Evolutionary conservation across 1,140 invertebrate species (phyloP).

Genomic region (Nylanderia fulva): DNA sequence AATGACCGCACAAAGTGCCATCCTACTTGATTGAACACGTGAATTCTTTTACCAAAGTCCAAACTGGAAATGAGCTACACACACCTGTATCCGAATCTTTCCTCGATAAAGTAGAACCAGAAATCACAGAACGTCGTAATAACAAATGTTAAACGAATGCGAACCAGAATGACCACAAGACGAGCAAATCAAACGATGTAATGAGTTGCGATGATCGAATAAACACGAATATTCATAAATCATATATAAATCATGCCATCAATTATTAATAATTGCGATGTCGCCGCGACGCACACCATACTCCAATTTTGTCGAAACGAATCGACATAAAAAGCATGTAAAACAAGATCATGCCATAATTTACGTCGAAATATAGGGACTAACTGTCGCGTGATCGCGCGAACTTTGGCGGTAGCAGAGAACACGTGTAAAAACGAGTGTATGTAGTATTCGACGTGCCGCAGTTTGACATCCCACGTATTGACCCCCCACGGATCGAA

Average conservation of each 20-base stretch:
- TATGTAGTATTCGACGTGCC: conserved; percentile 14
- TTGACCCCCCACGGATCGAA: conserved; percentile 78
- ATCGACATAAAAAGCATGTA: not conserved
- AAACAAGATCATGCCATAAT: conserved; percentile 50
- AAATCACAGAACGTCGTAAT: not conserved
- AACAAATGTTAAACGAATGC: not conserved
- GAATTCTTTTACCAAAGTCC: not conserved
- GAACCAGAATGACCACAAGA: not conserved
- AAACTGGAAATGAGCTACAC: conserved; percentile 37
- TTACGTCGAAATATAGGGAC: conserved; percentile 29
- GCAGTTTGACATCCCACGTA: conserved; percentile 66
- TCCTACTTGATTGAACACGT: conserved; percentile 38
- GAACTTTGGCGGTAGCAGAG: conserved; percentile 56
- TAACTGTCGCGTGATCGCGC: conserved; percentile 53
- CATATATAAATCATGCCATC: not conserved
- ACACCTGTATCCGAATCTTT: not conserved
- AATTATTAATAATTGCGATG: conserved; percentile 1
- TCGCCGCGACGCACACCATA: not conserved
- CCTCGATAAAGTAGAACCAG: not conserved
- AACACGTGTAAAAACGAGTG: conserved; percentile 62
- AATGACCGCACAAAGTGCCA: conserved; percentile 71
- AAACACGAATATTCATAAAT: not conserved
- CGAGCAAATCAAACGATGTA: conserved; percentile 6
- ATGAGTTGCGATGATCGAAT: not conserved
- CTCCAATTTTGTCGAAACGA: conserved; percentile 1